These are phyloP conservation scores for Misgurnus mizolepis DNA, from an alignment of 2,113 vertebrate genomes.

Conservation along the genomic window DNA sequence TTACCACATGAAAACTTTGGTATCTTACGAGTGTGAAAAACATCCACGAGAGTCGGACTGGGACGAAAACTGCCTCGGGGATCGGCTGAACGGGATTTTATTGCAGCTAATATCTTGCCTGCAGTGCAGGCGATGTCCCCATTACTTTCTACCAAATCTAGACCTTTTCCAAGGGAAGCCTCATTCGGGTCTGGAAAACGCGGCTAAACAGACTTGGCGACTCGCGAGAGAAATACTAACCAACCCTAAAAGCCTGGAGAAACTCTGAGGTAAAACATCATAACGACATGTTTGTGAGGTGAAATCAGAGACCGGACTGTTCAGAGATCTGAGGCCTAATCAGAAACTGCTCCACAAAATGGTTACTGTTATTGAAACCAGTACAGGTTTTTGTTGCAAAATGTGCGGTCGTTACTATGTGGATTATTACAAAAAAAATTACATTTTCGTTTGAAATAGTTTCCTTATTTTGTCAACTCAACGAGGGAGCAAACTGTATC, in stretches of 20 bases:
- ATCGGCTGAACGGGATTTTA: conserved; percentile 95
- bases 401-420: conserved; percentile 54
- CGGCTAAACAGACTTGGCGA: conserved; percentile 98
- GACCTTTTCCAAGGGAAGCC: conserved; percentile 98
- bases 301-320: conserved; percentile 25
- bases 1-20: conserved; percentile 98
- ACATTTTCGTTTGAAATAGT: conserved; percentile 39
- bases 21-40: conserved; percentile 99
- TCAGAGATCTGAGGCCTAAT: conserved; percentile 60
- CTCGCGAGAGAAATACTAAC: conserved; percentile 97
- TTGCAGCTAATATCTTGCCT: conserved; percentile 99
- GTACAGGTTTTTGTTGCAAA: conserved; percentile 62
- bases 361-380: conserved; percentile 55
- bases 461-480: conserved; percentile 58
- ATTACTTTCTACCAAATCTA: conserved; percentile 97
- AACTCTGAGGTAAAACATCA: conserved; percentile 86
- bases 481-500: conserved; percentile 55
- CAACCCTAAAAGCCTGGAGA: conserved; percentile 99
- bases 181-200: conserved; percentile 95
- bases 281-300: conserved; percentile 35
- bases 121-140: conserved; percentile 96
- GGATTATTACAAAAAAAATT: conserved; percentile 44
- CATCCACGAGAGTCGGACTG: conserved; percentile 97
- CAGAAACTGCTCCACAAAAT: conserved; percentile 61
- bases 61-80: conserved; percentile 97